A percentile compares a stretch with the other conserved stretches of the same genome.
phyloP scores from a whole-genome alignment of 2,797 vertebrate genomes.

The Gorsachius magnificus region DNA sequence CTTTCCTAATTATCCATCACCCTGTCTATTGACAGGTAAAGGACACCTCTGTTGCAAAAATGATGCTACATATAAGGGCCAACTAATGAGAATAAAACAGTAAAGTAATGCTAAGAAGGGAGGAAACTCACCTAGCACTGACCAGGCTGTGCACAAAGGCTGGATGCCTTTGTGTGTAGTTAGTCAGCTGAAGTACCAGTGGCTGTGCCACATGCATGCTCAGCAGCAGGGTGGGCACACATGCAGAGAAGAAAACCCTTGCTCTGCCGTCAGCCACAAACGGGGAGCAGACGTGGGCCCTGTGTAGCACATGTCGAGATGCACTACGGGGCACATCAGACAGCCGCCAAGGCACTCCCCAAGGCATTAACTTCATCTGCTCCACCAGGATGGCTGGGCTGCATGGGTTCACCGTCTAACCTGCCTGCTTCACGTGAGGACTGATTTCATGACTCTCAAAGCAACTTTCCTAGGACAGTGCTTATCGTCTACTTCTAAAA shows the following conservation, averaged over 20 bases:
- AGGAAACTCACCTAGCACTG: not conserved
- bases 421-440: not conserved
- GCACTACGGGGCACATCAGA: not conserved
- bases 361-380: not conserved
- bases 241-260: not conserved
- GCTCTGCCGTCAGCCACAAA: not conserved
- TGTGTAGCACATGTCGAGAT: not conserved
- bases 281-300: not conserved
- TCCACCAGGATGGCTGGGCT: not conserved
- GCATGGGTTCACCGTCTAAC: not conserved
- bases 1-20: not conserved
- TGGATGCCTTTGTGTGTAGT: not conserved
- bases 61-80: not conserved
- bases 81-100: not conserved
- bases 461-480: not conserved
- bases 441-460: not conserved
- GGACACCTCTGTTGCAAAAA: not conserved
- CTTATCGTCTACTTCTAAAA: not conserved
- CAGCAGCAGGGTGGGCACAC: not conserved
- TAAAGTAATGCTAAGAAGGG: not conserved
- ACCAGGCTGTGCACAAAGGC: not conserved
- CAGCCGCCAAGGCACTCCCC: not conserved
- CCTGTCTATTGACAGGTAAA: not conserved
- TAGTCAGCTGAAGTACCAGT: not conserved
- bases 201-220: fast-evolving